A percentile compares a stretch with the other conserved stretches of the same genome.
Conservation (phyloP, 2,888 invertebrate genomes). For the Drosophila phalerata region DNA sequence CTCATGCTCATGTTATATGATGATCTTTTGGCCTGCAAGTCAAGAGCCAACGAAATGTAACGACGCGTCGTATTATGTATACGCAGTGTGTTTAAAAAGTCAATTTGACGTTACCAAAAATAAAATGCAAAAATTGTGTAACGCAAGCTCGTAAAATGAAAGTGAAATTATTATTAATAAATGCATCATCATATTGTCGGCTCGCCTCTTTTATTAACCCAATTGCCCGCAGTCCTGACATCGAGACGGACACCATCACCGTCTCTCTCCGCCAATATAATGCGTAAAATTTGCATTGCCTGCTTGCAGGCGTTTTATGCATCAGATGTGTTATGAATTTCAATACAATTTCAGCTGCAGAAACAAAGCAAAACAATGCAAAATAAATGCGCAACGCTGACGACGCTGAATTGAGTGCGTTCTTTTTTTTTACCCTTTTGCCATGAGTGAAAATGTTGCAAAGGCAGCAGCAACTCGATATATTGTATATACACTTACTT, state of each 20-base stretch:
- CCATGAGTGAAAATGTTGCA: slow-evolving; percentile 31
- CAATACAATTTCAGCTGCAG: slow-evolving; percentile 57
- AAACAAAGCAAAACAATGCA: slow-evolving; percentile 17
- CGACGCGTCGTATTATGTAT: slow-evolving; percentile 4
- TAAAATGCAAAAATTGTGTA: not conserved
- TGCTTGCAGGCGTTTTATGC: slow-evolving; percentile 75
- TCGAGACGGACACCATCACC: not conserved
- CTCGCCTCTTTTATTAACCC: not conserved
- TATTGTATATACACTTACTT: slow-evolving; percentile 1
- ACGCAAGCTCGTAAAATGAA: slow-evolving; percentile 8
- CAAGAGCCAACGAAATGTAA: not conserved
- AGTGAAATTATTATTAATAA: slow-evolving; percentile 64
- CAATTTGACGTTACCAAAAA: not conserved
- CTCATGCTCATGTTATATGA: slow-evolving; percentile 7
- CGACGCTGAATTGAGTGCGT: slow-evolving; percentile 56
- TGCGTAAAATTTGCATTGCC: slow-evolving; percentile 71
- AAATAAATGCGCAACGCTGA: slow-evolving; percentile 31
- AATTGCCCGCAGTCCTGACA: slow-evolving; percentile 8
- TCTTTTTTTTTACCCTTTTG: slow-evolving; percentile 29
- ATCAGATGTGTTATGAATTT: slow-evolving; percentile 81
- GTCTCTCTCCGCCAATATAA: slow-evolving; percentile 43
- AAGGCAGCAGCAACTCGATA: slow-evolving; percentile 39
- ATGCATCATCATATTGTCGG: slow-evolving; percentile 53
- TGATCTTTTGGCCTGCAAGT: slow-evolving; percentile 17
- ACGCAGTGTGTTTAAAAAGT: slow-evolving; percentile 3